Evolutionary conservation across 1,140 invertebrate species (phyloP).

Genomic region (Diuraphis noxia): DNA sequence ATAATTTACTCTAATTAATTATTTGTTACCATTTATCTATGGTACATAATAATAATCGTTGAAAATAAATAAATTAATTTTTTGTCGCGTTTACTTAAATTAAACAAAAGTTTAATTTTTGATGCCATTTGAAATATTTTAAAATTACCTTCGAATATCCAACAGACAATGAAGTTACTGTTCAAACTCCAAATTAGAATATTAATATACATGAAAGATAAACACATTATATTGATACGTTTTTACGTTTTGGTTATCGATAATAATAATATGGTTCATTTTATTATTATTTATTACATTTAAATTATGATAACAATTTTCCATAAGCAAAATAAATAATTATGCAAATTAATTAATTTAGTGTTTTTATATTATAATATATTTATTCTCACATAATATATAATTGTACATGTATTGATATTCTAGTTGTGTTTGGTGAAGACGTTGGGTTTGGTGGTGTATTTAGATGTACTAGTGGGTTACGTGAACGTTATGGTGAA

Average conservation of each 20-base stretch:
- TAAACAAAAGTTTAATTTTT: not conserved
- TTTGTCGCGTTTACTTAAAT: no score
- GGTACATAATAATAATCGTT: not conserved
- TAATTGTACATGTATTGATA: not conserved
- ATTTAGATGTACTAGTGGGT: slow-evolving; percentile 91
- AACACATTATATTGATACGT: not conserved
- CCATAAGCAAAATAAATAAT: not conserved
- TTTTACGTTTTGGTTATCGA: not conserved
- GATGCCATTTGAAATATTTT: no score
- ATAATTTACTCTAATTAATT: not conserved
- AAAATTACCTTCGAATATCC: not conserved
- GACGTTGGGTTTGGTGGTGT: slow-evolving; percentile 99
- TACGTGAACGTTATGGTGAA: slow-evolving; percentile 92
- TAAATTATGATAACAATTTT: not conserved
- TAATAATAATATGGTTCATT: not conserved
- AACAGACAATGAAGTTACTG: not conserved
- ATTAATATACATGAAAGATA: not conserved
- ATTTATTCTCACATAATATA: not conserved
- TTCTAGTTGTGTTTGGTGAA: slow-evolving; percentile 89
- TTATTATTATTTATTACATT: not conserved
- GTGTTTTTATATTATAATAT: not conserved
- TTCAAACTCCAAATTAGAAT: not conserved
- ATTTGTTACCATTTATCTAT: not conserved
- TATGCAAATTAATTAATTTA: not conserved
- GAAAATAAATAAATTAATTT: not conserved